Percentiles rank a stretch among this genome's conserved stretches.
Conservation (phyloP, 2,888 invertebrate genomes). For the Mimas tiliae region DNA sequence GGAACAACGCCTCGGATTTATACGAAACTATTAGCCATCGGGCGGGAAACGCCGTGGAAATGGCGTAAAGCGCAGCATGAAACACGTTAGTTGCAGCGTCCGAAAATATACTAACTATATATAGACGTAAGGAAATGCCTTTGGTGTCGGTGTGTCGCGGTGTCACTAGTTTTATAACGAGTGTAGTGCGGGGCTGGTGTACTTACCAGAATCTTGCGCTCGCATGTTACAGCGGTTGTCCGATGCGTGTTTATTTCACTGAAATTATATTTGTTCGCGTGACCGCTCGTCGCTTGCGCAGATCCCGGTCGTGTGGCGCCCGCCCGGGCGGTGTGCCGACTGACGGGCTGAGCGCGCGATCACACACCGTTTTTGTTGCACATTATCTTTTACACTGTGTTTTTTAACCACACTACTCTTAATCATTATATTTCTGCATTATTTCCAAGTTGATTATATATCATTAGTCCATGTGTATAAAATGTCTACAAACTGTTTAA, state of each 20-base stretch:
- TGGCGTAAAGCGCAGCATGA: conserved; percentile 53
- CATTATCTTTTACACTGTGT: conserved; percentile 39
- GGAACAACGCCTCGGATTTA: conserved; percentile 1
- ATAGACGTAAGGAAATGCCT: conserved; percentile 51
- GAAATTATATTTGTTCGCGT: conserved; percentile 69
- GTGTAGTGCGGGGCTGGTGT: conserved; percentile 32
- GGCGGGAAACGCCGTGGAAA: conserved; percentile 26
- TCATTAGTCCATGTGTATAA: background rate
- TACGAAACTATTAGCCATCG: conserved; percentile 21
- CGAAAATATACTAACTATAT: conserved; percentile 74
- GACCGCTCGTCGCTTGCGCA: conserved; percentile 76
- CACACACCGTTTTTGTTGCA: conserved; percentile 33
- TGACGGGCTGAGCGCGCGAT: conserved; percentile 55
- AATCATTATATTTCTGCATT: background rate
- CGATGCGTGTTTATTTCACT: conserved; percentile 75
- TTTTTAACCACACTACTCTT: conserved; percentile 15
- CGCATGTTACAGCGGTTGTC: conserved; percentile 67
- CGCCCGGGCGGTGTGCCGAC: conserved; percentile 84
- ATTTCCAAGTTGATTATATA: conserved; percentile 7
- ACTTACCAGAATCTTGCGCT: conserved; percentile 83
- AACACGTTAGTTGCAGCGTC: conserved; percentile 65
- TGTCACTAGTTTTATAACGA: conserved; percentile 28
- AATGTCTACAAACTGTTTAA: background rate
- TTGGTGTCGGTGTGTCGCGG: conserved; percentile 31
- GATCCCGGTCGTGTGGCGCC: conserved; percentile 84